Conservation (phyloP, 1,140 invertebrate species). For the Orius insidiosus region DNA sequence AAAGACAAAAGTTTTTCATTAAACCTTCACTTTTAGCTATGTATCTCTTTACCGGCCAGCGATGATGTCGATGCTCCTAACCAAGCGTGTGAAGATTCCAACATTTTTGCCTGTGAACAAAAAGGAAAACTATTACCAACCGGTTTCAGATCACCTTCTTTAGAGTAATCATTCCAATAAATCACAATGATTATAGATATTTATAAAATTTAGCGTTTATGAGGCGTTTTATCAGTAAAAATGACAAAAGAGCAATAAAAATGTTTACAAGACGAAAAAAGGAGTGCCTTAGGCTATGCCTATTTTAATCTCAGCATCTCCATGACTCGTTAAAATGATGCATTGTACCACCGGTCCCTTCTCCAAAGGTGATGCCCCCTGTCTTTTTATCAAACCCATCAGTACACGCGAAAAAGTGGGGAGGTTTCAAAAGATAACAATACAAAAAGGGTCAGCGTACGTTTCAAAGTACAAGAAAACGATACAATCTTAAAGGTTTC, state of each 20-base stretch:
- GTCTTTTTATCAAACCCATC: too few relatives aligned
- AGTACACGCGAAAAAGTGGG: too few relatives aligned
- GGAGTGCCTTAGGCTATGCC: background rate
- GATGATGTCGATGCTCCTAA: slow-evolving; percentile 69
- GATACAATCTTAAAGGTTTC: slow-evolving; percentile 6
- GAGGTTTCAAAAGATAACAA: too few relatives aligned
- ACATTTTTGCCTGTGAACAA: slow-evolving; percentile 68
- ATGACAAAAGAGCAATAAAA: background rate
- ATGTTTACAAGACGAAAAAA: background rate
- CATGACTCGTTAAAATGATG: too few relatives aligned
- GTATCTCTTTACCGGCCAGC: slow-evolving; percentile 77
- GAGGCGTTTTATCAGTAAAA: too few relatives aligned
- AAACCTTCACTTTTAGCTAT: slow-evolving; percentile 25
- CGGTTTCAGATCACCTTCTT: too few relatives aligned
- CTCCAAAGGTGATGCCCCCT: too few relatives aligned
- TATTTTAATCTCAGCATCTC: background rate
- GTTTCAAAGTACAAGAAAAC: background rate
- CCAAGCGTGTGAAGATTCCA: slow-evolving; percentile 78
- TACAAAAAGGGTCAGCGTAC: too few relatives aligned
- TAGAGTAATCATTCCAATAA: too few relatives aligned
- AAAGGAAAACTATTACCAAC: too few relatives aligned
- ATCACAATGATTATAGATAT: too few relatives aligned
- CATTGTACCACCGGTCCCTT: too few relatives aligned
- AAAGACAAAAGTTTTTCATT: slow-evolving; percentile 13
- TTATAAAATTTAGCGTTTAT: slow-evolving; percentile 1